Evolutionary conservation across 2,113 vertebrate species (phyloP).

Genomic region (Todiramphus saurophagus): DNA sequence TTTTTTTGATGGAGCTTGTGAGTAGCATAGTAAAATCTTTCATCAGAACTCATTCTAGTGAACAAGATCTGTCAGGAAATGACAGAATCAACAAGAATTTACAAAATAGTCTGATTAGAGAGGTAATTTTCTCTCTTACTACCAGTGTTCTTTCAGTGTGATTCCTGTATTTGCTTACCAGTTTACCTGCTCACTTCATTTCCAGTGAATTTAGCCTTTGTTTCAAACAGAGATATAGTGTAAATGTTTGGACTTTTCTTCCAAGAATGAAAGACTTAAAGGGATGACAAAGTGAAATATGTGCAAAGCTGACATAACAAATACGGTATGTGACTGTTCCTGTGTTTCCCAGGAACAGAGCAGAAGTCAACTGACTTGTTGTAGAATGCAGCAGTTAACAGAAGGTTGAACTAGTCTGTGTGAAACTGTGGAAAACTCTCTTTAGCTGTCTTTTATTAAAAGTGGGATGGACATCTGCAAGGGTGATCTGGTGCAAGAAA

Average conservation of each 20-base stretch:
- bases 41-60: not conserved
- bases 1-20: not conserved
- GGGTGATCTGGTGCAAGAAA: not conserved
- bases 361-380: not conserved
- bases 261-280: not conserved
- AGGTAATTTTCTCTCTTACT: not conserved
- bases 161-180: not conserved
- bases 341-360: not conserved
- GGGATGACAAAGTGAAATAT: not conserved
- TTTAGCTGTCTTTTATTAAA: not conserved
- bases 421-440: not conserved
- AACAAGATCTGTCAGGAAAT: not conserved
- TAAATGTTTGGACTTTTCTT: not conserved
- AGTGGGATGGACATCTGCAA: not conserved
- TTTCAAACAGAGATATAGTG: not conserved
- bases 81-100: not conserved
- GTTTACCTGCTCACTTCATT: not conserved
- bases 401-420: not conserved
- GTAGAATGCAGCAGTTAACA: not conserved
- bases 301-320: not conserved
- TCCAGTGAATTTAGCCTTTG: not conserved
- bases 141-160: not conserved
- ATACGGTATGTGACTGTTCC: not conserved
- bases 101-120: not conserved
- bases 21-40: not conserved